Evolutionary conservation across 2,888 invertebrate genomes (phyloP).

Genomic region (Zygaena filipendulae): DNA sequence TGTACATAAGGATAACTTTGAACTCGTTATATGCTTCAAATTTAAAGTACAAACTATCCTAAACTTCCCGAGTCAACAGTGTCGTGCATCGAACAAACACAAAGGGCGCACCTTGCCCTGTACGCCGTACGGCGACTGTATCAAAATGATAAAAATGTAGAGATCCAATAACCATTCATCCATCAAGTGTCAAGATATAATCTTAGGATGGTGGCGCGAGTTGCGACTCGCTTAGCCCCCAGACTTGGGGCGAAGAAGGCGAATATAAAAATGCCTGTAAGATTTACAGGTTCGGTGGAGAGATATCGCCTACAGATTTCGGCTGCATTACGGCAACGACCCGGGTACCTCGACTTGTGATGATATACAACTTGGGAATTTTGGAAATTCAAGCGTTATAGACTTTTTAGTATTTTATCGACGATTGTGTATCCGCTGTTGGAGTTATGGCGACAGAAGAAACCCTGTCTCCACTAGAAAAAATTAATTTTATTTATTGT

Average conservation of each 20-base stretch:
- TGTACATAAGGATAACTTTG: not conserved
- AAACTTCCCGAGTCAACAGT: conserved; percentile 26
- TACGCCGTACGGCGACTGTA: conserved; percentile 57
- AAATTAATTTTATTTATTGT: no score
- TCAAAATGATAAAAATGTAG: conserved; percentile 72
- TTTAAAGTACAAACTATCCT: no score
- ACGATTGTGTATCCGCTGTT: not conserved
- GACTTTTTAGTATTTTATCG: conserved; percentile 1
- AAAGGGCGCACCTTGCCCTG: conserved; percentile 42
- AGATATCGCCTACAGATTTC: conserved; percentile 56
- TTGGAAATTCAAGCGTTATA: not conserved
- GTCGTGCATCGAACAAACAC: conserved; percentile 21
- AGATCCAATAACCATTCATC: conserved; percentile 84
- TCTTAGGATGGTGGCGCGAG: conserved; percentile 62
- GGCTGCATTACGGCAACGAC: conserved; percentile 44
- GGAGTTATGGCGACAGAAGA: no score
- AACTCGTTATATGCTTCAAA: not conserved
- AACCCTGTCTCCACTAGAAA: no score
- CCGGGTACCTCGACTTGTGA: conserved; percentile 16
- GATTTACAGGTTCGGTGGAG: conserved; percentile 59
- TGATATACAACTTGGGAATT: conserved; percentile 19
- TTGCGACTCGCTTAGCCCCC: conserved; percentile 57
- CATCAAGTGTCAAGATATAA: conserved; percentile 80
- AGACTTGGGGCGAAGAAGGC: conserved; percentile 41
- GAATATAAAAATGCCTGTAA: conserved; percentile 65